These are phyloP conservation scores for Sinella curviseta DNA, from an alignment of 1,140 invertebrate genomes.

Conservation along the genomic window DNA sequence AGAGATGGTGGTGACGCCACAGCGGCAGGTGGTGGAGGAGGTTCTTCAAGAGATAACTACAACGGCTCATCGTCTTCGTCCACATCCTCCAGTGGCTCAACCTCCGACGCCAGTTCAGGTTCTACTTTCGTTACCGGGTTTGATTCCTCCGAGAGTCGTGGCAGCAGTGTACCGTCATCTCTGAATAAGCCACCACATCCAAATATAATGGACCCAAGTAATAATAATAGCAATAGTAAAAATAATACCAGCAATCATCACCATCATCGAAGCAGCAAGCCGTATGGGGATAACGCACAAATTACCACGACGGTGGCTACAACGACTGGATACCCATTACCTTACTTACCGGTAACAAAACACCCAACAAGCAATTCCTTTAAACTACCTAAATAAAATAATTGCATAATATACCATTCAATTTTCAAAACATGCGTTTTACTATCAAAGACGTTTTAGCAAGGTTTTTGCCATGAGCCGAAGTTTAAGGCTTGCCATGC, in stretches of 20 bases:
- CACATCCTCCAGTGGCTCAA: not conserved
- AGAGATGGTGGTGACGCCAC: not conserved
- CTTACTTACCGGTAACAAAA: constrained; percentile 28
- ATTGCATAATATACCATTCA: no score
- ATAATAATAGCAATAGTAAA: not conserved
- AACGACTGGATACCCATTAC: constrained; percentile 19
- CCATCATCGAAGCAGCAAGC: not conserved
- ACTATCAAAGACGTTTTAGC: not conserved
- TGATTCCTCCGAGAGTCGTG: not conserved
- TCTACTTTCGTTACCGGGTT: constrained; percentile 3
- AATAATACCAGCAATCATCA: not conserved
- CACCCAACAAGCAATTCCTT: not conserved
- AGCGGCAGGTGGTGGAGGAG: not conserved
- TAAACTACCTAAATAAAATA: not conserved
- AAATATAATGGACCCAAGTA: not conserved
- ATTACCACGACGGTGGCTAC: not conserved
- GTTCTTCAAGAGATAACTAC: not conserved
- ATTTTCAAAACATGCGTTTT: no score
- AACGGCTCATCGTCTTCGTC: not conserved
- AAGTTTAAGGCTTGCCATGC: not conserved
- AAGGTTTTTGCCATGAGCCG: not conserved
- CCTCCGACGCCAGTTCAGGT: not conserved
- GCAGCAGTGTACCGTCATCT: not conserved
- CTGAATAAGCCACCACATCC: not conserved
- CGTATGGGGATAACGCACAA: not conserved